A percentile compares a stretch with the other conserved stretches of the same genome.
These are phyloP conservation scores for Suricata suricatta DNA, from an alignment of 2,113 vertebrate species.

Conservation along the genomic window DNA sequence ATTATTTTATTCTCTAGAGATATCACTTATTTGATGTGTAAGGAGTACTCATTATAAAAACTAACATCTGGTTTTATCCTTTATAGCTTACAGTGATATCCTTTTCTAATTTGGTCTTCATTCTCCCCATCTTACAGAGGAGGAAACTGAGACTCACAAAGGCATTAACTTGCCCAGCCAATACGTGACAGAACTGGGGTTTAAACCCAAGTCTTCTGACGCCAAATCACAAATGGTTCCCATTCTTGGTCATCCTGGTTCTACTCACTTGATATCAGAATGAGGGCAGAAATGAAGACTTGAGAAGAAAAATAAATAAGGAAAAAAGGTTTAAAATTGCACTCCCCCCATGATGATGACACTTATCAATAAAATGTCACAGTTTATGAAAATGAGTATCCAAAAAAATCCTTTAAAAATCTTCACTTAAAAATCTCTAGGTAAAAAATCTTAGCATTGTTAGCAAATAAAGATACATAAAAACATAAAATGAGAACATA, in stretches of 20 bases:
- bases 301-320: not conserved
- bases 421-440: not conserved
- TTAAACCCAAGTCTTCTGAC: not conserved
- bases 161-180: not conserved
- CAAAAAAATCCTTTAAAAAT: constrained; percentile 11
- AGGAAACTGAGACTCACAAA: not conserved
- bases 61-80: not conserved
- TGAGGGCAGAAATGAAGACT: not conserved
- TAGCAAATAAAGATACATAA: not conserved
- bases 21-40: not conserved
- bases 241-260: not conserved
- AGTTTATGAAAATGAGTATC: not conserved
- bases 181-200: not conserved
- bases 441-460: not conserved
- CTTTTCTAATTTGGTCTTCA: not conserved
- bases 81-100: not conserved
- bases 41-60: not conserved
- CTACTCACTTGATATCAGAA: not conserved
- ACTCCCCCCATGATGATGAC: not conserved
- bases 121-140: not conserved
- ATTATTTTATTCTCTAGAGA: not conserved
- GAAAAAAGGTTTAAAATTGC: not conserved
- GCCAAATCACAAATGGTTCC: not conserved
- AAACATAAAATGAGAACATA: not conserved
- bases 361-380: not conserved